These are phyloP conservation scores for Calameuta idolon DNA, from an alignment of 2,888 invertebrate species.

Conservation along the genomic window DNA sequence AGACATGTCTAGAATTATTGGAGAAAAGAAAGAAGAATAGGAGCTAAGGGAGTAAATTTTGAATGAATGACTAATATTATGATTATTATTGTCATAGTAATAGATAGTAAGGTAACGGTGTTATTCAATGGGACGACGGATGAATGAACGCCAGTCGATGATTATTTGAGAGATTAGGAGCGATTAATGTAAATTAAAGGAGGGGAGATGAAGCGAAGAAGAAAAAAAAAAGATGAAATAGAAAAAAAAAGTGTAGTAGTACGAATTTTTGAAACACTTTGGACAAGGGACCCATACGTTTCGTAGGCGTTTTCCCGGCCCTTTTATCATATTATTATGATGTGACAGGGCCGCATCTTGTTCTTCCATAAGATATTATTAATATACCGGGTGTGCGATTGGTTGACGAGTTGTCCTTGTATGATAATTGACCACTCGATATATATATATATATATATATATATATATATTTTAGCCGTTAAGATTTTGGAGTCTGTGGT, in stretches of 20 bases:
- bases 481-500: not conserved
- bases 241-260: not conserved
- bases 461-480: conserved; percentile 2
- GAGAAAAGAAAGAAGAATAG: too few relatives aligned
- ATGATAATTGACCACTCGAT: conserved; percentile 4
- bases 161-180: not conserved
- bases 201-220: not conserved
- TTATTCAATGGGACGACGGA: too few relatives aligned
- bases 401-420: conserved; percentile 20
- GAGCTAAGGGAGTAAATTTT: too few relatives aligned
- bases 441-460: not conserved
- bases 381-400: conserved; percentile 31
- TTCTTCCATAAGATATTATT: conserved; percentile 50
- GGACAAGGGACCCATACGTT: conserved; percentile 62
- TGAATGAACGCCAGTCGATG: conserved; percentile 3
- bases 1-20: too few relatives aligned
- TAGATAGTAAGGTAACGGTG: too few relatives aligned
- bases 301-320: conserved; percentile 26
- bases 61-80: too few relatives aligned
- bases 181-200: conserved; percentile 14
- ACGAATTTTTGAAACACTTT: conserved; percentile 38
- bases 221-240: not conserved
- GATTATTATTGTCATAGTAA: too few relatives aligned
- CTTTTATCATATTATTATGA: too few relatives aligned
- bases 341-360: conserved; percentile 49